Base-by-base conservation (phyloP, 2,113 vertebrate species). In the Aptenodytes patagonicus region DNA sequence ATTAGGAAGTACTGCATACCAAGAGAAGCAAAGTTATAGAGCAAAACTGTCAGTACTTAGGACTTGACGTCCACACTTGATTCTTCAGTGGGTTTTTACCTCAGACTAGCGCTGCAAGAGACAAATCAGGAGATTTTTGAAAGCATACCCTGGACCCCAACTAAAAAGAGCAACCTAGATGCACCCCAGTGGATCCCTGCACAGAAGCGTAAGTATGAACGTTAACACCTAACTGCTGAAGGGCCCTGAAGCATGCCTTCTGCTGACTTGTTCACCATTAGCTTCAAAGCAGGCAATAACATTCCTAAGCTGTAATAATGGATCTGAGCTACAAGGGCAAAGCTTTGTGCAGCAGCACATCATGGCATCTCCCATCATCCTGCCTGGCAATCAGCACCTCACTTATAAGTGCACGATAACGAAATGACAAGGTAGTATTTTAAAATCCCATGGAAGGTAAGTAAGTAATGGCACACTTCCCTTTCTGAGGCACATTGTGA, bases 191-290 rank as follows among this genome's bases (percentile, higher is more conserved):
- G 17, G 44, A 65, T 49, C 11, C 44, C 73, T 55, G 44, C 26
- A 72, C 52, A 72, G 61, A 79, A 79, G 19, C 21, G 0, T 1
- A 79, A 82, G 17, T 15, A 0, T 2, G 1, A 26, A 32, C 5
- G 2, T 44, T 58, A 58, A 49, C 13, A 83, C 1, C 2, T 20
- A 68, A 34, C 13, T 58, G 57, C 38, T 29, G 32, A 77, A 70
- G 32, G 40, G 46, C 25, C n/a, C 47, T 58, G 14, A 62, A 58
- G 17, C 5, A 24, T 24, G 16, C 10, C 55, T 78, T 61, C 76
- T 87, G 60, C 42, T 75, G 28, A 52, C 32, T 46, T 28, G 10
- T 7, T 70, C 60, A 58, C 61, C 38, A 46, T 21, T n/a, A 58
- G 7, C 60, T 84, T 62, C 64, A 84, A 64, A 71, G 40, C 46